These are phyloP conservation scores for Leptinotarsa undecemlineata DNA, from an alignment of 1,140 invertebrate genomes.

Conservation along the genomic window DNA sequence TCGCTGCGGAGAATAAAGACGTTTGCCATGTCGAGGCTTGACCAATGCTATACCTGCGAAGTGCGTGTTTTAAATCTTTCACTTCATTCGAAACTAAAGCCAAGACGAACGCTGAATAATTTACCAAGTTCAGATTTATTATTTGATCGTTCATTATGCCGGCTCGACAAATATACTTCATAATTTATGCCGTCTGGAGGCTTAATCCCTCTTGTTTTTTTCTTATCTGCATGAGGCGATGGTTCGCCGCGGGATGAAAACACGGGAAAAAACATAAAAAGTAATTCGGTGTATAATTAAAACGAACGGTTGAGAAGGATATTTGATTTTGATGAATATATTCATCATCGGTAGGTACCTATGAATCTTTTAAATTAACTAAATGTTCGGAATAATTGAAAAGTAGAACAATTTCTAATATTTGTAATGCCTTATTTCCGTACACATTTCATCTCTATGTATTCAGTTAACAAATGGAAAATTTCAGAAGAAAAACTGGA, in stretches of 20 bases:
- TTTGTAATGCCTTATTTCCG: too few relatives aligned
- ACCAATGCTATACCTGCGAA: slow-evolving; percentile 40
- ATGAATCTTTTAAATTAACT: too few relatives aligned
- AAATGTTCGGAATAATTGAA: too few relatives aligned
- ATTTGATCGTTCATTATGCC: slow-evolving; percentile 20
- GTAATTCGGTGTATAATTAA: too few relatives aligned
- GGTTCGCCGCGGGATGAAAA: background rate
- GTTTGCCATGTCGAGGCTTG: slow-evolving; percentile 41
- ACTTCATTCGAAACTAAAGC: slow-evolving; percentile 41
- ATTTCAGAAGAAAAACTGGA: too few relatives aligned
- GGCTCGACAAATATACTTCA: slow-evolving; percentile 17
- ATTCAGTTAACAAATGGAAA: too few relatives aligned
- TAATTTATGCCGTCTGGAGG: slow-evolving; percentile 15
- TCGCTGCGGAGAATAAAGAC: slow-evolving; percentile 47
- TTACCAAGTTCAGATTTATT: slow-evolving; percentile 29
- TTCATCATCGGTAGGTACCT: too few relatives aligned
- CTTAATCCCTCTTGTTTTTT: slow-evolving; percentile 12
- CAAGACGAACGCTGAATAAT: slow-evolving; percentile 39
- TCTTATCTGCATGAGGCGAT: background rate
- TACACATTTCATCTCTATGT: too few relatives aligned
- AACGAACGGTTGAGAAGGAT: too few relatives aligned
- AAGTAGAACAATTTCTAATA: too few relatives aligned
- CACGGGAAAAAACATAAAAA: too few relatives aligned
- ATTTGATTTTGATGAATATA: too few relatives aligned
- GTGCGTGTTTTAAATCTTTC: slow-evolving; percentile 45